Evolutionary conservation across 2,113 vertebrate species (phyloP), one percentile per base, ranked within the genome.

Genomic region (Mirza zaza): DNA sequence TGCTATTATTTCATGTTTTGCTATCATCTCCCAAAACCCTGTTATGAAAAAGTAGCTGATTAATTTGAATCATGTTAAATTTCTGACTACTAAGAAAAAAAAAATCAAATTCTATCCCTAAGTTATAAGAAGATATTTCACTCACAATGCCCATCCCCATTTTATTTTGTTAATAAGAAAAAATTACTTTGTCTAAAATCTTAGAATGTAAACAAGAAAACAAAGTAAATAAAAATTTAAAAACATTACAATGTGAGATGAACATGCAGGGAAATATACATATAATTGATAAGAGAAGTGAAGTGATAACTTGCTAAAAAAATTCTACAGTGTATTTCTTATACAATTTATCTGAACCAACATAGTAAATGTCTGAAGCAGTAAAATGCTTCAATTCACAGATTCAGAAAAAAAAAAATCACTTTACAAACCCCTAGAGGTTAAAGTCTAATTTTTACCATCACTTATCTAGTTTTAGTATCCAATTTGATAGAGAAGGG

Each of bases 391-490:
- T 89, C 42, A 73, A 23, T 59, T 91, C 70, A 95, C 6, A 45
- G 39, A 45, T 23, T 80, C 21, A 55, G 63, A 90, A 57, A 29
- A 27, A 90, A 90, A n/a, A 92, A 84, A 93, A 84, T 81, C 36
- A 83, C 13, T 89, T 61, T 65, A 45, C 39, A 68, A 93, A 94
- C 45, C 68, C 36, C n/a, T 42, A 50, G 13, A 91, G 20, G 52
- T 48, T 80, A 52, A 92, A 88, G n/a, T 48, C 57, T 91, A 67
- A 86, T 45, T 93, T 70, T 81, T 36, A 75, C 6, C 25, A 32
- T 94, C 25, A n/a, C 27, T 96, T 77, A 77, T n/a, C 67, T 93
- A 50, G 93, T 79, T 90, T 36, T 18, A 83, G 55, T 59, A 50
- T 48, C 10, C 77, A 55, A 12, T 95, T 50, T 63, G 80, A 96